Evolutionary conservation across 1,140 invertebrate genomes (phyloP).

Genomic region (Leptinotarsa defecta): DNA sequence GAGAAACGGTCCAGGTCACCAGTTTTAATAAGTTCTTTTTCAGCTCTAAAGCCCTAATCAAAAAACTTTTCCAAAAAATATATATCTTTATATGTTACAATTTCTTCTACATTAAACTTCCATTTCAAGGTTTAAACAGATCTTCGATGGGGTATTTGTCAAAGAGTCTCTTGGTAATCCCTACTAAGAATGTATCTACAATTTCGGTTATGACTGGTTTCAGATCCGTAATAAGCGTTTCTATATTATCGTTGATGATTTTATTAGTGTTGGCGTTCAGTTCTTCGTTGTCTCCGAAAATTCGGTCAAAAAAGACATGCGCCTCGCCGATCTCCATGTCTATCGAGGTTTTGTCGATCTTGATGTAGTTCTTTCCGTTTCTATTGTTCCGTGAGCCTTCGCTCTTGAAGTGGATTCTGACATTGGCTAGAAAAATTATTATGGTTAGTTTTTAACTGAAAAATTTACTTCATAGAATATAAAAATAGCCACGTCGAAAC

Average conservation of each 20-base stretch:
- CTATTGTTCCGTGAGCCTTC: not conserved
- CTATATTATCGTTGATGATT: slow-evolving; percentile 45
- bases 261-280: slow-evolving; percentile 49
- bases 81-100: no score
- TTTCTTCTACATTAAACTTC: no score
- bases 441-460: no score
- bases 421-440: not conserved
- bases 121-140: not conserved
- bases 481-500: no score
- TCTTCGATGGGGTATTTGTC: not conserved
- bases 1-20: no score
- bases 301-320: slow-evolving; percentile 31
- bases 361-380: not conserved
- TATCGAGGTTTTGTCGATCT: not conserved
- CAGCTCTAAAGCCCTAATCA: no score
- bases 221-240: not conserved
- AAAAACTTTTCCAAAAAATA: no score
- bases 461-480: no score
- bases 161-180: not conserved
- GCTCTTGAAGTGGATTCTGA: not conserved
- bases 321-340: slow-evolving; percentile 26
- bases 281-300: slow-evolving; percentile 47
- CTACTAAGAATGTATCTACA: not conserved
- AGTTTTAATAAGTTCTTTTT: no score
- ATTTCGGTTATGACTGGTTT: not conserved